Percentiles rank a stretch among this genome's conserved stretches.
Evolutionary conservation across 2,797 vertebrate genomes (phyloP).

Genomic region (Mormyrus hasselquistii): DNA sequence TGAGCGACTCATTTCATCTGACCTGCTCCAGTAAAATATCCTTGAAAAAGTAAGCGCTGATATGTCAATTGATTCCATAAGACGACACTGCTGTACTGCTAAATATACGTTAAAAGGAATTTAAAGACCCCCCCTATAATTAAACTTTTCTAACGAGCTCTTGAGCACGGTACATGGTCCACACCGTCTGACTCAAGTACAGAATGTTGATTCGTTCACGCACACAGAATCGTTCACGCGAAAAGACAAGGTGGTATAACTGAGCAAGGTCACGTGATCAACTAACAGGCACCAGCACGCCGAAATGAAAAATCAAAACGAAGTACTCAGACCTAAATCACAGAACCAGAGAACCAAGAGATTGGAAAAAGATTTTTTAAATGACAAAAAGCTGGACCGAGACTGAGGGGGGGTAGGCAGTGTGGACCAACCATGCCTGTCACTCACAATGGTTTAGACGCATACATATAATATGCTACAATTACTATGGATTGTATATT

Average conservation of each 20-base stretch:
- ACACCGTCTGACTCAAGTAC: background rate
- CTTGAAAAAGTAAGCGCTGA: background rate
- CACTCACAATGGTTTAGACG: background rate
- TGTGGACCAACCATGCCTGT: background rate
- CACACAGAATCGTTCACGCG: background rate
- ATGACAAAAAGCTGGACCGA: background rate
- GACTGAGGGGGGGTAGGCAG: background rate
- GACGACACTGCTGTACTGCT: background rate
- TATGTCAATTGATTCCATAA: background rate
- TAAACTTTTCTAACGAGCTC: background rate
- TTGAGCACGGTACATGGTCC: background rate
- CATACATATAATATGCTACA: background rate
- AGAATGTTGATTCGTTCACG: background rate
- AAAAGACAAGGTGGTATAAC: background rate
- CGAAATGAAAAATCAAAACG: background rate
- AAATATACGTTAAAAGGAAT: background rate
- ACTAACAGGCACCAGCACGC: background rate
- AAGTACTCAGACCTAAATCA: background rate
- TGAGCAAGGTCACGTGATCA: background rate
- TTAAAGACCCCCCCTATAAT: background rate
- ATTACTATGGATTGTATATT: background rate
- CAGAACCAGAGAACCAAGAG: background rate
- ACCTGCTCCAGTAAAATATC: background rate
- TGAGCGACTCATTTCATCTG: background rate
- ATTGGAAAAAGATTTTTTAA: background rate